Evolutionary conservation across 2,797 vertebrate species (phyloP).

Genomic region (Picus viridis): DNA sequence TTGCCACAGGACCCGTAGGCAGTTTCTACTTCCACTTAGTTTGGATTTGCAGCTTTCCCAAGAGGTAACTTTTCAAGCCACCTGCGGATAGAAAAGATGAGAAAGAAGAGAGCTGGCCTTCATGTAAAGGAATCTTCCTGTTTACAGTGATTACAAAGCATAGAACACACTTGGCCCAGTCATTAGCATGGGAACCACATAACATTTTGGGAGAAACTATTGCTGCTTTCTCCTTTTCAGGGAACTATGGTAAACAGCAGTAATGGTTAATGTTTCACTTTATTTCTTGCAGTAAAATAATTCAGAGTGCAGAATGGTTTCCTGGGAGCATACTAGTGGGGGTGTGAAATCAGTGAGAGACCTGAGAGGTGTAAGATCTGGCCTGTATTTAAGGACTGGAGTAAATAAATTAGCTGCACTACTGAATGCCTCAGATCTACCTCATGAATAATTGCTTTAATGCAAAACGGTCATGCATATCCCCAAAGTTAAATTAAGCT

Average conservation of each 20-base stretch:
- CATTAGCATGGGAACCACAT: background rate
- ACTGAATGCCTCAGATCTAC: background rate
- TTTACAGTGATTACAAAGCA: background rate
- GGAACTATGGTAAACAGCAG: background rate
- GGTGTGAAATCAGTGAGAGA: background rate
- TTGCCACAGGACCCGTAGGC: background rate
- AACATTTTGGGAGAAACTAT: background rate
- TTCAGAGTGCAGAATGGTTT: background rate
- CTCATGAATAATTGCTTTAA: background rate
- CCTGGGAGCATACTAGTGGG: background rate
- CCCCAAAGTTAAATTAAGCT: background rate
- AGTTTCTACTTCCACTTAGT: background rate
- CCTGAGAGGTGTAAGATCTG: background rate
- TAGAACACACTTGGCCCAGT: background rate
- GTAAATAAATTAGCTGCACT: background rate
- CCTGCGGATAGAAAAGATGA: background rate
- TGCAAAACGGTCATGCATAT: background rate
- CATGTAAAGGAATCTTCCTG: background rate
- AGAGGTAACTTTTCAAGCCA: background rate
- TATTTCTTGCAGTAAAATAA: background rate
- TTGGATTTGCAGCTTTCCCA: background rate
- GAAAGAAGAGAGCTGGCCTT: background rate
- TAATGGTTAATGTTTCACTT: background rate
- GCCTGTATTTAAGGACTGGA: background rate
- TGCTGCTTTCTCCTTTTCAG: background rate